phyloP scores from a whole-genome alignment of 2,113 vertebrate species.

The Oryzias woworae region DNA sequence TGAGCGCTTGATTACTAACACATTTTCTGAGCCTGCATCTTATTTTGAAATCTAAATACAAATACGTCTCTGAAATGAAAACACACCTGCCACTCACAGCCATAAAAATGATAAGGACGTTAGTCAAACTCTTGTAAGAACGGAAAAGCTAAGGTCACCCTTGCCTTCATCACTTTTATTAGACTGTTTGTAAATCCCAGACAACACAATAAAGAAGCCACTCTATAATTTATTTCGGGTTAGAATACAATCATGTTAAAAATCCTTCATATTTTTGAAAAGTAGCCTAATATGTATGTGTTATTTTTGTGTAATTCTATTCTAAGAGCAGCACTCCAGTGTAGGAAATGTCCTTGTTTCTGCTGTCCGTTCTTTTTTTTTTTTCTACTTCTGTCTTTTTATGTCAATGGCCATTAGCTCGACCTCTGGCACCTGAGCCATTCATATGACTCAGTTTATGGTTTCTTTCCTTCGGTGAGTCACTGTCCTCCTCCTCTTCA shows the following conservation, averaged over 20 bases:
- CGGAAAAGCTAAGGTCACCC: too few relatives aligned
- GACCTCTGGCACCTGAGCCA: slow-evolving; percentile 42
- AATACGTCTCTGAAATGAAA: neutral
- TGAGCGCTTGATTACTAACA: too few relatives aligned
- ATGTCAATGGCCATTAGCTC: slow-evolving; percentile 60
- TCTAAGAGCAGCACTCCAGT: slow-evolving; percentile 4
- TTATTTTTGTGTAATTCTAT: slow-evolving; percentile 8
- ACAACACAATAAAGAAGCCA: neutral
- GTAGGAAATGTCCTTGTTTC: slow-evolving; percentile 16
- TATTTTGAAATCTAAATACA: too few relatives aligned
- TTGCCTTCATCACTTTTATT: too few relatives aligned
- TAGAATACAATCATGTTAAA: slow-evolving; percentile 4
- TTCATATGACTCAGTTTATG: slow-evolving; percentile 47
- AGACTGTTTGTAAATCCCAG: too few relatives aligned
- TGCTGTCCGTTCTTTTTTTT: neutral
- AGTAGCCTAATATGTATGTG: slow-evolving; percentile 2
- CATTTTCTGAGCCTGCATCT: too few relatives aligned
- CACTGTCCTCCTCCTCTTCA: slow-evolving; percentile 66
- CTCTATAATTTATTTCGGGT: slow-evolving; percentile 7
- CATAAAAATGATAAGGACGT: neutral
- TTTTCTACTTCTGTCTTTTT: neutral
- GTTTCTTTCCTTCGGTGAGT: slow-evolving; percentile 34
- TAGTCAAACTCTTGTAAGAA: neutral
- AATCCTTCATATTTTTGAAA: slow-evolving; percentile 29
- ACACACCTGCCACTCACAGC: neutral